These are phyloP conservation scores for Yponomeuta malinellus DNA, from an alignment of 2,888 invertebrate genomes.

Conservation along the genomic window DNA sequence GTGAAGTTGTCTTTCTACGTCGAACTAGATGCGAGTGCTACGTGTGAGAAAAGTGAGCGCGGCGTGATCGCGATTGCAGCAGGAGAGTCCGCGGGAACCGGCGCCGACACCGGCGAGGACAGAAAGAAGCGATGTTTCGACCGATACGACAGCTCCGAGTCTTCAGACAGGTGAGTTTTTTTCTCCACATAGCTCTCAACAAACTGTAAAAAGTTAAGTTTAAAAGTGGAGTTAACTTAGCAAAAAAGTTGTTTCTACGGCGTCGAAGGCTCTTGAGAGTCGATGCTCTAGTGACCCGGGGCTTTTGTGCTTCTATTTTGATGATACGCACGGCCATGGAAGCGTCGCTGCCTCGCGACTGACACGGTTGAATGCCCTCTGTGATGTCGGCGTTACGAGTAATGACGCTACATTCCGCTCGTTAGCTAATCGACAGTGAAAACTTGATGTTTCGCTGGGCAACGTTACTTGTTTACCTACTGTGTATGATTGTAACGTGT, in stretches of 20 bases:
- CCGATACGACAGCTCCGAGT: slow-evolving; percentile 95
- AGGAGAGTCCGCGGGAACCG: slow-evolving; percentile 38
- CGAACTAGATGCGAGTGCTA: slow-evolving; percentile 69
- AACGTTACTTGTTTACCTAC: background rate
- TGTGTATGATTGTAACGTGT: background rate
- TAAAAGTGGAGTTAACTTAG: background rate
- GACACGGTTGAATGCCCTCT: slow-evolving; percentile 64
- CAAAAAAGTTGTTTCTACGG: slow-evolving; percentile 34
- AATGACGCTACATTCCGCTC: slow-evolving; percentile 18
- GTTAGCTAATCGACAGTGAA: slow-evolving; percentile 27
- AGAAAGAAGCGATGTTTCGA: slow-evolving; percentile 91
- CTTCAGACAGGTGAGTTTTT: slow-evolving; percentile 89
- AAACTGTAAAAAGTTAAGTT: background rate
- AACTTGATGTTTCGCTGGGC: background rate
- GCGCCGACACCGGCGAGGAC: slow-evolving; percentile 68
- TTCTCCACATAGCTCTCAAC: background rate
- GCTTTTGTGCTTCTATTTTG: slow-evolving; percentile 57
- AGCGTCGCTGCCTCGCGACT: slow-evolving; percentile 31
- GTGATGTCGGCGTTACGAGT: slow-evolving; percentile 16
- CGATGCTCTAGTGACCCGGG: slow-evolving; percentile 74
- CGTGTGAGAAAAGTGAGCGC: slow-evolving; percentile 73
- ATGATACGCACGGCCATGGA: slow-evolving; percentile 73
- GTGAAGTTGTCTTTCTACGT: slow-evolving; percentile 67
- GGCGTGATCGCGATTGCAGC: slow-evolving; percentile 59
- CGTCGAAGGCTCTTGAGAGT: slow-evolving; percentile 51